Evolutionary conservation across 1,140 invertebrate species (phyloP).

Genomic region (Solen grandis): DNA sequence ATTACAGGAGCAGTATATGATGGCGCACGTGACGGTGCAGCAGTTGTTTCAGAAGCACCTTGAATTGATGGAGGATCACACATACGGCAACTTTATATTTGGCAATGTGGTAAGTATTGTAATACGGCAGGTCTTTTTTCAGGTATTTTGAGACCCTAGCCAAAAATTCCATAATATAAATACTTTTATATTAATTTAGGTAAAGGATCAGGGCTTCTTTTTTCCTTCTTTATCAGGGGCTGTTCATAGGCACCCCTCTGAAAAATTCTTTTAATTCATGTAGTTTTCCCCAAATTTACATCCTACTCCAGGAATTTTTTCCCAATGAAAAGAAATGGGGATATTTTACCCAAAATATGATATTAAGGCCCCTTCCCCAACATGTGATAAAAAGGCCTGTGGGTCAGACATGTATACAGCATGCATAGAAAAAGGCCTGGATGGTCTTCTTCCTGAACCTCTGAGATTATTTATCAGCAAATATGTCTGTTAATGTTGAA

Average conservation of each 20-base stretch:
- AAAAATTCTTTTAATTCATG: too few relatives aligned
- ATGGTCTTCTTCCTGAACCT: too few relatives aligned
- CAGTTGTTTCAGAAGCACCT: constrained; percentile 66
- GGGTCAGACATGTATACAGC: neutral
- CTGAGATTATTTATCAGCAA: too few relatives aligned
- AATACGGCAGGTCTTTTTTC: neutral
- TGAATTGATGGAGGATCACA: constrained; percentile 62
- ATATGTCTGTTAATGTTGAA: too few relatives aligned
- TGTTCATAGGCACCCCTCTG: too few relatives aligned
- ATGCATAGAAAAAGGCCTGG: neutral
- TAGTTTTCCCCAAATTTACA: too few relatives aligned
- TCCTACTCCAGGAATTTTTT: too few relatives aligned
- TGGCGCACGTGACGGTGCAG: constrained; percentile 66
- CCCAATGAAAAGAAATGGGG: too few relatives aligned
- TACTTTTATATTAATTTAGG: neutral
- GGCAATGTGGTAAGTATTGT: constrained; percentile 4
- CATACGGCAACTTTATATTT: constrained; percentile 59
- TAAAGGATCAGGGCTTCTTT: too few relatives aligned
- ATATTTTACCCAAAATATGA: too few relatives aligned
- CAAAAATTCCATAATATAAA: neutral
- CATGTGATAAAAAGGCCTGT: too few relatives aligned
- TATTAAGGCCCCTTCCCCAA: neutral
- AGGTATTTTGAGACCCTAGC: neutral
- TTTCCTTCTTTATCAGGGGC: too few relatives aligned
- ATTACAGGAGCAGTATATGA: constrained; percentile 70